A percentile compares a stretch with the other conserved stretches of the same genome.
These are phyloP conservation scores for Hypanus sabinus DNA, from an alignment of 2,113 vertebrate genomes.

Conservation along the genomic window DNA sequence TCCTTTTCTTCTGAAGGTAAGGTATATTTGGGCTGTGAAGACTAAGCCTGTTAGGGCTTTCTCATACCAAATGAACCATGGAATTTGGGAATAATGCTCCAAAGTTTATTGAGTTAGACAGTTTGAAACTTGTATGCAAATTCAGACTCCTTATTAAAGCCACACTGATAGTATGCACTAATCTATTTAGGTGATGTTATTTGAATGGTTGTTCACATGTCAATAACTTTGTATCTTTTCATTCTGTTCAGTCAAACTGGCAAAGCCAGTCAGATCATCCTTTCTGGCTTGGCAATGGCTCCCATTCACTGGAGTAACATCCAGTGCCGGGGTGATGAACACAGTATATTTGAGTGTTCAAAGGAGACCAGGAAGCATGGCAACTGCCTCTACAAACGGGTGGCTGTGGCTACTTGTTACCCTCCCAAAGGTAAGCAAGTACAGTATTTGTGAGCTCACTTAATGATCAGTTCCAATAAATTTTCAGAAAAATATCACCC, in stretches of 20 bases:
- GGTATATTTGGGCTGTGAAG: background rate
- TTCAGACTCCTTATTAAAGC: background rate
- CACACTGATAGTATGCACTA: too few species aligned
- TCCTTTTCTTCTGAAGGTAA: too few species aligned
- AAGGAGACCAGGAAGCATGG: slow-evolving; percentile 67
- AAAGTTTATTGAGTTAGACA: background rate
- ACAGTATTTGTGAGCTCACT: background rate
- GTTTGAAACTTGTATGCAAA: background rate
- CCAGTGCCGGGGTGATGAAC: slow-evolving; percentile 72
- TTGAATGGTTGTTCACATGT: background rate
- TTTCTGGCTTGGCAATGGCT: slow-evolving; percentile 56
- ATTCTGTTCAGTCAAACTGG: slow-evolving; percentile 61
- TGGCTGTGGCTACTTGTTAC: slow-evolving; percentile 71
- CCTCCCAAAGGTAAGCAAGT: slow-evolving; percentile 56
- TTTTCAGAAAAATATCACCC: background rate
- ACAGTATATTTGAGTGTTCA: slow-evolving; percentile 70
- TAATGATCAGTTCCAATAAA: background rate
- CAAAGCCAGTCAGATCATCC: slow-evolving; percentile 55
- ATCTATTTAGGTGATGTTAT: background rate
- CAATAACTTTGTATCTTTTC: background rate
- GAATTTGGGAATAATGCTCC: background rate
- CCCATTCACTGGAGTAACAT: slow-evolving; percentile 71
- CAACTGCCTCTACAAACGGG: slow-evolving; percentile 59
- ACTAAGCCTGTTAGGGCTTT: background rate
- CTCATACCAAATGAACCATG: background rate